Base-by-base conservation (phyloP, 1,140 invertebrate species). In the Mizuhopecten yessoensis region DNA sequence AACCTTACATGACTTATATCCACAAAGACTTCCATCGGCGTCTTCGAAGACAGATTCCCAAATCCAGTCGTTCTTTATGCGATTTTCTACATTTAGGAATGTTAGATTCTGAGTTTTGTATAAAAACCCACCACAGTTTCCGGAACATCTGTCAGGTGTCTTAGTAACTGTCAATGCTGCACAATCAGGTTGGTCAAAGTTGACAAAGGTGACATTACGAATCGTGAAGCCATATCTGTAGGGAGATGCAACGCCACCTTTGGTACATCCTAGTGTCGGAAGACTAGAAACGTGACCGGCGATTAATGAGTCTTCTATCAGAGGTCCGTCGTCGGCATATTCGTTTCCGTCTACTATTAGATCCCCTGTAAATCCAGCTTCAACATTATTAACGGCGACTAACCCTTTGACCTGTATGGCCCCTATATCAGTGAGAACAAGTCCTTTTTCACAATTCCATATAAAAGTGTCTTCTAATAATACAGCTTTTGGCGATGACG, bases 361-460 rank as follows among this genome's bases (percentile, higher is more conserved):
- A 39, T 94, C 94, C 20, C 93, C 91, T 45, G 94, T 94, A 45
- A 88, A 92, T 33, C 95, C 95, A 87, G 94, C 94, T 17, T 91
- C 88, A n/a, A 91, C 90, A 88, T 96, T 95, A 90, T 94, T 94
- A 13, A 94, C 94, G 20, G 94, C 42, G 9, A 95, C 33, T 86
- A 95, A 94, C 89, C 95, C 91, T n/a, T 92, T 87, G 88, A 95
- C 94, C 90, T 95, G 95, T n/a, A 95, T 11, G 23, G 94, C 92
- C 9, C 95, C 94, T 13, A 87, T 86, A 88, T 94, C 93, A 1
- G 95, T 95, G 34, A 87, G 92, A 86, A 96, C 96, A 0, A 94
- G 92, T 10, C 96, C 96, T 34, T 95, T 95, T 34, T 94, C 93
- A 86, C 93, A 94, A 93, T 95, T 94, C 94, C 94, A 95, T 10